A percentile compares a stretch with the other conserved stretches of the same genome.
Evolutionary conservation across 2,113 vertebrate genomes (phyloP).

Genomic region (Osmerus mordax): DNA sequence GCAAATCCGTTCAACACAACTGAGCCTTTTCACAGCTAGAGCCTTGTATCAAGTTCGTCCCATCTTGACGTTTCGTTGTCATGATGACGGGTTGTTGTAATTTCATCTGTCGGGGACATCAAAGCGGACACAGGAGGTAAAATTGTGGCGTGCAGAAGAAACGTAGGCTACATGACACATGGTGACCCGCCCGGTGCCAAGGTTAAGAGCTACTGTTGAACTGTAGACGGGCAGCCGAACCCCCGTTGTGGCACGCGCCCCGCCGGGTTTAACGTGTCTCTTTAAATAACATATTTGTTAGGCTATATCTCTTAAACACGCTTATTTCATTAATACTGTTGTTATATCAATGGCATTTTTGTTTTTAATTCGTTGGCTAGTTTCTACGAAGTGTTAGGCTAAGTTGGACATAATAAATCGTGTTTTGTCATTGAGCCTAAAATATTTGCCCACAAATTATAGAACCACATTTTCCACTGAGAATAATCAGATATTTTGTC

Average conservation of each 20-base stretch:
- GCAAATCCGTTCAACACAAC: too few species aligned
- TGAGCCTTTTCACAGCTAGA: too few species aligned
- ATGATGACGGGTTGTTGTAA: conserved; percentile 16
- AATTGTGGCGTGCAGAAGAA: conserved; percentile 21
- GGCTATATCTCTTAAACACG: conserved; percentile 3
- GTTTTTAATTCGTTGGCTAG: not conserved
- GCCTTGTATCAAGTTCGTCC: not conserved
- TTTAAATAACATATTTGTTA: conserved; percentile 40
- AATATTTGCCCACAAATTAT: too few species aligned
- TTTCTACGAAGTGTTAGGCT: too few species aligned
- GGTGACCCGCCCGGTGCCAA: conserved; percentile 42
- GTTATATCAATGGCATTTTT: not conserved
- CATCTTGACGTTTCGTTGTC: not conserved
- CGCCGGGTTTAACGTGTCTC: conserved; percentile 24
- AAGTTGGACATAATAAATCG: not conserved
- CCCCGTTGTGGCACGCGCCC: conserved; percentile 35
- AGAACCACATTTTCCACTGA: too few species aligned
- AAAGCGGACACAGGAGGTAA: conserved; percentile 47
- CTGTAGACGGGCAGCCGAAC: conserved; percentile 35
- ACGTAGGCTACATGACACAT: conserved; percentile 27
- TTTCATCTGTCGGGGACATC: conserved; percentile 43
- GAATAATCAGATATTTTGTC: too few species aligned
- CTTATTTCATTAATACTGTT: not conserved
- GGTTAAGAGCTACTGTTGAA: conserved; percentile 66
- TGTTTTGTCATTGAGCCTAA: not conserved